phyloP scores from a whole-genome alignment of 2,888 invertebrate species.

The Philereme transversata region DNA sequence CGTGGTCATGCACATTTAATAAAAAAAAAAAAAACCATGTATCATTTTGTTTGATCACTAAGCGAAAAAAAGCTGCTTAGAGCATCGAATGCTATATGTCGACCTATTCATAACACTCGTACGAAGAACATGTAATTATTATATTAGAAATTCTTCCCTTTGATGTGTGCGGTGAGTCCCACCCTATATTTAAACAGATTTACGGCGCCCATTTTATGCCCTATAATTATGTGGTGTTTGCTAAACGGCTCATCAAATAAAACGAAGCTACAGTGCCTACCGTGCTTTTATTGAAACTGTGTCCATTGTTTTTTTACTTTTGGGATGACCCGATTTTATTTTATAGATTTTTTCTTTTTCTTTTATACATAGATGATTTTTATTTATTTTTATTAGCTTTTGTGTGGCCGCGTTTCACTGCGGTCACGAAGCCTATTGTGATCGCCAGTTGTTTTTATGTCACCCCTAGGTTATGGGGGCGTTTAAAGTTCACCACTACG shows the following conservation, averaged over 20 bases:
- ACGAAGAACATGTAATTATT: slow-evolving; percentile 16
- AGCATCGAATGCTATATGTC: no score
- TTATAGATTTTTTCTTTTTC: not conserved
- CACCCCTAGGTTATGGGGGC: no score
- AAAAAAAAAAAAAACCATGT: no score
- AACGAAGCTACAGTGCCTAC: not conserved
- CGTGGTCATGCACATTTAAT: no score
- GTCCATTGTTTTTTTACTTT: slow-evolving; percentile 23
- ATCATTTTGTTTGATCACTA: no score
- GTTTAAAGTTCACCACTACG: no score
- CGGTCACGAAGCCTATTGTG: no score
- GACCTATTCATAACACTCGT: not conserved
- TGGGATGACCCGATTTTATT: not conserved
- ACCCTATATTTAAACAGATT: slow-evolving; percentile 30
- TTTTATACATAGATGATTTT: no score
- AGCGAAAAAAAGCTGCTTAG: no score
- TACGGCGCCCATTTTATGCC: slow-evolving; percentile 29
- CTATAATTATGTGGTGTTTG: slow-evolving; percentile 36
- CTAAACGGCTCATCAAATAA: slow-evolving; percentile 26
- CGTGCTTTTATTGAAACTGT: slow-evolving; percentile 25
- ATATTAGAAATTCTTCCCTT: slow-evolving; percentile 30
- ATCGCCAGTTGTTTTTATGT: no score
- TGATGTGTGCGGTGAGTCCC: slow-evolving; percentile 26
- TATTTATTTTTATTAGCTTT: no score
- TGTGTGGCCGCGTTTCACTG: no score